Percentiles rank a stretch among this genome's conserved stretches.
These are phyloP conservation scores for Dysmachus trigonus DNA, from an alignment of 2,888 invertebrate species.

Conservation along the genomic window DNA sequence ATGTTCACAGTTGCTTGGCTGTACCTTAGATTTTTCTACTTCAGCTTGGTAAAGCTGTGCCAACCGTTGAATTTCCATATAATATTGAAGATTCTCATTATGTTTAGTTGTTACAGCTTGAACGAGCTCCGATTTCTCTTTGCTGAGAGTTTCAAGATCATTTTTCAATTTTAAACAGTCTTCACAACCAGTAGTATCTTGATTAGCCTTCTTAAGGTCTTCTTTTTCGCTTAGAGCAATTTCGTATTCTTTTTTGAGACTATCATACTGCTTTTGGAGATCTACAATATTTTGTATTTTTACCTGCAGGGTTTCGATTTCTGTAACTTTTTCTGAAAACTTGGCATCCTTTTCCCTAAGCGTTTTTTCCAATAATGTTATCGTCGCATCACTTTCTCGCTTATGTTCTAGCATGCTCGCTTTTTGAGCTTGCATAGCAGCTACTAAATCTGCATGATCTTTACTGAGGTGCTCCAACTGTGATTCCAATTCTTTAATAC, in stretches of 20 bases:
- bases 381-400: constrained; percentile 53
- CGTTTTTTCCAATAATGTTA: constrained; percentile 52
- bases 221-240: constrained; percentile 34
- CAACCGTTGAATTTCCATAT: constrained; percentile 84
- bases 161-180: constrained; percentile 52
- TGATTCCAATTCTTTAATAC: constrained; percentile 54
- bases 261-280: neutral
- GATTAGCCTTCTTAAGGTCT: constrained; percentile 43
- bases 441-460: constrained; percentile 55
- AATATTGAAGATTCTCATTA: constrained; percentile 84
- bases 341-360: constrained; percentile 47
- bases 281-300: constrained; percentile 19
- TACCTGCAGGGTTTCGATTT: constrained; percentile 47
- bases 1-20: constrained; percentile 52
- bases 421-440: constrained; percentile 54
- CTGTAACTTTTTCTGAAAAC: constrained; percentile 50
- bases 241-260: constrained; percentile 50
- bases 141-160: constrained; percentile 59
- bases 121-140: constrained; percentile 76
- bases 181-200: constrained; percentile 40
- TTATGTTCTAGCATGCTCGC: constrained; percentile 52
- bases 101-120: constrained; percentile 82
- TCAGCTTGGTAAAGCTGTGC: constrained; percentile 68
- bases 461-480: constrained; percentile 55
- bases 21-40: constrained; percentile 63